Conservation (phyloP, 2,888 invertebrate genomes). For the Vanessa cardui region DNA sequence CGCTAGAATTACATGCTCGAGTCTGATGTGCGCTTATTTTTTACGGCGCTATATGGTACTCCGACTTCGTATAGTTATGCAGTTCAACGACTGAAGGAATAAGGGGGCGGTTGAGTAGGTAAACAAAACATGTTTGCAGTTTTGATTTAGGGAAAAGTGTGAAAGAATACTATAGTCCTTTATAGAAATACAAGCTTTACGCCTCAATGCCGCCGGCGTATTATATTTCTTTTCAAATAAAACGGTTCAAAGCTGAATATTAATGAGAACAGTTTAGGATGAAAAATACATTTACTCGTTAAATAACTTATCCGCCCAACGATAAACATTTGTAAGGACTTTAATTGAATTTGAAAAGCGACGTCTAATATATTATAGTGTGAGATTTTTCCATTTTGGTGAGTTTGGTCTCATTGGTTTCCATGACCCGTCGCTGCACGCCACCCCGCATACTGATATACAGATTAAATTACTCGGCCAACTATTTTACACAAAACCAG, state of each 20-base stretch:
- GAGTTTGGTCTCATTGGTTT: slow-evolving; percentile 46
- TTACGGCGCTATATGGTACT: slow-evolving; percentile 81
- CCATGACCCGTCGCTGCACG: slow-evolving; percentile 55
- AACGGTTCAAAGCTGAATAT: slow-evolving; percentile 23
- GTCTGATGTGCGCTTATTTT: slow-evolving; percentile 83
- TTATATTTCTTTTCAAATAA: slow-evolving; percentile 30
- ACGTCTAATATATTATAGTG: not conserved
- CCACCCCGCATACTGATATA: slow-evolving; percentile 76
- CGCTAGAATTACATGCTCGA: slow-evolving; percentile 83
- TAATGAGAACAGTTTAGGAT: slow-evolving; percentile 18
- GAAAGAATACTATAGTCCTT: slow-evolving; percentile 46
- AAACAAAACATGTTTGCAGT: slow-evolving; percentile 73
- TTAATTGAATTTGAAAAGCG: not conserved
- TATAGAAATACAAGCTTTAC: slow-evolving; percentile 43
- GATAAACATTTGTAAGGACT: slow-evolving; percentile 9
- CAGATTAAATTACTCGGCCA: slow-evolving; percentile 80
- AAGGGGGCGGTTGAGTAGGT: slow-evolving; percentile 68
- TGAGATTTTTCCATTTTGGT: slow-evolving; percentile 29
- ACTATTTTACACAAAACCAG: slow-evolving; percentile 82
- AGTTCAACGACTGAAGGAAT: slow-evolving; percentile 80
- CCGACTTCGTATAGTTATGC: slow-evolving; percentile 76
- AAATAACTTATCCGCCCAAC: slow-evolving; percentile 6
- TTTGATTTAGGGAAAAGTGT: slow-evolving; percentile 61
- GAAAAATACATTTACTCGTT: slow-evolving; percentile 12
- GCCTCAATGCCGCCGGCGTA: slow-evolving; percentile 31